Percentiles rank a stretch among this genome's conserved stretches.
Conservation (phyloP, 2,888 invertebrate genomes). For the Lamellibrachia satsuma region DNA sequence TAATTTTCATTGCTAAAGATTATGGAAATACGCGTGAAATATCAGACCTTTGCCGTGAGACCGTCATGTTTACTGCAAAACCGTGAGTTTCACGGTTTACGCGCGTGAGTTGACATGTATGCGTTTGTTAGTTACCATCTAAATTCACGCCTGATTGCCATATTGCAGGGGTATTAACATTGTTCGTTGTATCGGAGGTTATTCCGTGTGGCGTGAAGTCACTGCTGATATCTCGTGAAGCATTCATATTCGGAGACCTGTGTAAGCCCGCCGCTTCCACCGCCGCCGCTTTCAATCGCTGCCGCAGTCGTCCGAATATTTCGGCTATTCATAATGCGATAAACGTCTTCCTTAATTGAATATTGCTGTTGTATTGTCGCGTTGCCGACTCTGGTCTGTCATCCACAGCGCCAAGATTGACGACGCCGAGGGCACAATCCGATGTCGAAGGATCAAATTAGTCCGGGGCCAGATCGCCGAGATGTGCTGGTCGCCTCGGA, state of each 20-base stretch:
- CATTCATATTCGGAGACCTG: background rate
- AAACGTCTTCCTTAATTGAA: constrained; percentile 17
- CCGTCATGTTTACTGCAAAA: too few species aligned
- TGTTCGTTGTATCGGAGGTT: background rate
- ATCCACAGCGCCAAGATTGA: background rate
- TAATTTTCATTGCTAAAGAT: too few species aligned
- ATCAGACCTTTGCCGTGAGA: too few species aligned
- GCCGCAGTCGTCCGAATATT: background rate
- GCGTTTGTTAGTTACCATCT: background rate
- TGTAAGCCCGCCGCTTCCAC: background rate
- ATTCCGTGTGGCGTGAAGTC: background rate
- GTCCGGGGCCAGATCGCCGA: background rate
- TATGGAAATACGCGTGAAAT: too few species aligned
- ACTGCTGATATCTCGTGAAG: background rate
- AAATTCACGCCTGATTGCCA: background rate
- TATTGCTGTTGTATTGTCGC: constrained; percentile 17
- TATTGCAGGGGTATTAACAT: background rate
- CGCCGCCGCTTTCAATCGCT: background rate
- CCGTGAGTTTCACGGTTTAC: too few species aligned
- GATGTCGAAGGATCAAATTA: constrained; percentile 5
- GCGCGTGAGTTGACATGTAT: too few species aligned
- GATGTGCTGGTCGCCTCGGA: too few species aligned
- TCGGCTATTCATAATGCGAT: constrained; percentile 17
- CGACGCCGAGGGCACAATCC: background rate
- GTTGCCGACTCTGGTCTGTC: background rate